Conservation (phyloP, 1,140 invertebrate species). For the Apis florea region DNA sequence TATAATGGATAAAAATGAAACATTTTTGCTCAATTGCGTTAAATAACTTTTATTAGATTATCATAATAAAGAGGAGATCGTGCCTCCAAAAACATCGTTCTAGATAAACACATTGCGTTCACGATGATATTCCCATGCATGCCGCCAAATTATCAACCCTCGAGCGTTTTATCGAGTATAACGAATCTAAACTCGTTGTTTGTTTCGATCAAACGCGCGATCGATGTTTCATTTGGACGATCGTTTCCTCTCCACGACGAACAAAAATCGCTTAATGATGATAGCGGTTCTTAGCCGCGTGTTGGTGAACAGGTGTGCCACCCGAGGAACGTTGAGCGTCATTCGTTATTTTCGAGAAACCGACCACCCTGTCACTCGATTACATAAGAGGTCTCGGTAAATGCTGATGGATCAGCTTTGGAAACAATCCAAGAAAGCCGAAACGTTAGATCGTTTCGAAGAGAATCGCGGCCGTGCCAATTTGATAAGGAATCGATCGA, state of each 20-base stretch:
- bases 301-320: conserved; percentile 54
- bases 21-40: too few species aligned
- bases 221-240: background rate
- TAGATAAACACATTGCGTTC: background rate
- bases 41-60: too few species aligned
- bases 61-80: background rate
- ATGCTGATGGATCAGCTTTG: conserved; percentile 44
- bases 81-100: background rate
- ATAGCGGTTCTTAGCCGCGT: background rate
- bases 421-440: conserved; percentile 39
- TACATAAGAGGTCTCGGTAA: conserved; percentile 54
- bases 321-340: background rate
- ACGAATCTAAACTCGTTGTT: conserved; percentile 14
- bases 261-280: background rate
- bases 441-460: conserved; percentile 9
- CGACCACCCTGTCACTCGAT: conserved; percentile 28
- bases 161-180: background rate
- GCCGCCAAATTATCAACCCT: conserved; percentile 8
- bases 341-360: conserved; percentile 56
- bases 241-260: background rate
- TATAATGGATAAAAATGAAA: too few species aligned
- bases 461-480: conserved; percentile 47
- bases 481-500: conserved; percentile 53
- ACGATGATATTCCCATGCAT: background rate
- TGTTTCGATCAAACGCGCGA: background rate